Conservation (phyloP, 2,888 invertebrate species). For the Ormyrus nitidulus region DNA sequence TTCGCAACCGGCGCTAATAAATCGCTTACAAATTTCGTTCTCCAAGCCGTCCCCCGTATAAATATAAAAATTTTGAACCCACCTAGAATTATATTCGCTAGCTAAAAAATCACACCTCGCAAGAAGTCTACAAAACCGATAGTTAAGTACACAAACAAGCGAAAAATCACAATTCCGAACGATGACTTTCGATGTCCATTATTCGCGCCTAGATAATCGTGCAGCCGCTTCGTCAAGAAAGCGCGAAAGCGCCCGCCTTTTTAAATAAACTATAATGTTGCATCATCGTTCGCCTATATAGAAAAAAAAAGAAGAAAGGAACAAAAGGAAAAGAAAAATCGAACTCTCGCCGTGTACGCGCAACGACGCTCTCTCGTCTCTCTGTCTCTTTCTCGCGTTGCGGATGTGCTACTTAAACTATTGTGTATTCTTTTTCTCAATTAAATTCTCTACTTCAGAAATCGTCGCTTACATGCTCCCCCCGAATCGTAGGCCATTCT, state of each 20-base stretch:
- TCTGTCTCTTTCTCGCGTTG: slow-evolving; percentile 35
- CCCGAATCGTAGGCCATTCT: slow-evolving; percentile 32
- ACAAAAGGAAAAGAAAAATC: slow-evolving; percentile 2
- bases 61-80: background rate
- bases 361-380: slow-evolving; percentile 16
- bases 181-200: background rate
- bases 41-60: too few species aligned
- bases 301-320: slow-evolving; percentile 3
- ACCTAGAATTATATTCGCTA: background rate
- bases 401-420: slow-evolving; percentile 17
- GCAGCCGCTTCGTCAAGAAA: slow-evolving; percentile 30
- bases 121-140: background rate
- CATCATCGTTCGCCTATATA: slow-evolving; percentile 10
- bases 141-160: slow-evolving; percentile 16
- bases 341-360: slow-evolving; percentile 23
- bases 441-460: slow-evolving; percentile 10
- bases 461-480: slow-evolving; percentile 19
- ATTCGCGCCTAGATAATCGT: background rate
- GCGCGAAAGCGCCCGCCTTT: slow-evolving; percentile 13
- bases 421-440: slow-evolving; percentile 7
- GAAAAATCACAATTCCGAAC: slow-evolving; percentile 20
- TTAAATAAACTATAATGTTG: background rate
- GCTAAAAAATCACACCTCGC: too few species aligned
- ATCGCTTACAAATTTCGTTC: background rate
- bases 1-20: background rate